Base-by-base conservation (phyloP, 2,888 invertebrate genomes). In the Brachyopa scutellaris region DNA sequence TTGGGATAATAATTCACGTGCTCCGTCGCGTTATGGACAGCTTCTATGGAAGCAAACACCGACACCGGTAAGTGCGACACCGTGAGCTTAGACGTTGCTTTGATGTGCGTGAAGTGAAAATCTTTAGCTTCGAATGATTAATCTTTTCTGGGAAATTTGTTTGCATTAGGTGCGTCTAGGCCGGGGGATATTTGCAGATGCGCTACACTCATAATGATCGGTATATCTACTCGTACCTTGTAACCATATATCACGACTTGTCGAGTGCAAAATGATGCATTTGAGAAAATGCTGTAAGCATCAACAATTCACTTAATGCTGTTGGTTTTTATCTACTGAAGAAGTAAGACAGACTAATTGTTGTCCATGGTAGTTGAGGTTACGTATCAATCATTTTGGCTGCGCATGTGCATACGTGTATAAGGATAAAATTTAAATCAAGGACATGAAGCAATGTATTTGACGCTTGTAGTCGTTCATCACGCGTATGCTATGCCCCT, bases 71-170 rank as follows among this genome's bases (percentile, higher is more conserved):
- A 55, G 80, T 76, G 69, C 64, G 59, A 67, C 74, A 69, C 6
- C 26, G 74, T 57, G 33, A 69, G 62, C 69, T 49, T 42, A 47
- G 66, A 42, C 49, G 69, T 57, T 66, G 59, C 64, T 29, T 70
- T 70, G 53, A 66, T 77, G 77, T 66, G 70, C 64, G 66, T 66
- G 70, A 66, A 66, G 74, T 74, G 72, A 74, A 80, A 74, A 70
- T 69, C 36, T 31, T 74, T 76, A 31, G 59, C 31, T 26, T n/a
- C 11, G 45, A 66, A 61, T 77, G 77, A 82, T 82, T 82, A 49
- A 77, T 82, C 53, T 64, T 45, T 82, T 82, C 82, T 77, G 70
- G 72, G 77, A 82, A 82, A 72, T 72, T 59, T 82, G 38, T 77
- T 70, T 61, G 36, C 77, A 2, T 55, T 51, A 61, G 57, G 17